phyloP scores from a whole-genome alignment of 2,113 vertebrate genomes.

The Trichomycterus rosablanca region DNA sequence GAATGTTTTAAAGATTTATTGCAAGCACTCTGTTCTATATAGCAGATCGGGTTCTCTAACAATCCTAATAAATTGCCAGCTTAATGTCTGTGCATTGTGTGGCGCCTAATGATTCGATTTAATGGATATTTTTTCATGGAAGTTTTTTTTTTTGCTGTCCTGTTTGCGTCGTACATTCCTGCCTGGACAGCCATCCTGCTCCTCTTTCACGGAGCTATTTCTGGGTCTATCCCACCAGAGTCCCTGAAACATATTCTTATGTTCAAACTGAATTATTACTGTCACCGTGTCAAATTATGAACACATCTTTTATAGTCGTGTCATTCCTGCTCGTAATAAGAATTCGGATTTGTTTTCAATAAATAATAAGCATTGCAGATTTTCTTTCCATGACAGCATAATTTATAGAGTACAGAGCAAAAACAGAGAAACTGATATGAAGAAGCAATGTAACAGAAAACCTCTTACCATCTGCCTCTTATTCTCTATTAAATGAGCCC shows the following conservation, averaged over 20 bases:
- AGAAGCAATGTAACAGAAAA: not conserved
- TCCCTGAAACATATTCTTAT: conserved; percentile 43
- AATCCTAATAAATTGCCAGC: no score
- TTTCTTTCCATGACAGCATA: no score
- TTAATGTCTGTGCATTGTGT: no score
- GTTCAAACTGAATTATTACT: conserved; percentile 7
- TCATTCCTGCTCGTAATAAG: no score
- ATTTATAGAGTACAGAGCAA: no score
- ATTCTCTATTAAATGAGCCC: conserved; percentile 95
- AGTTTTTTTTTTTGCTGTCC: conserved; percentile 6
- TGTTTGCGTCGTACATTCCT: conserved; percentile 56
- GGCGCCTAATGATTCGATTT: no score
- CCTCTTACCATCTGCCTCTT: conserved; percentile 96
- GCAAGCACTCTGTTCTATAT: not conserved
- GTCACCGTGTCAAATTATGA: not conserved
- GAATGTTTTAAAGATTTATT: not conserved
- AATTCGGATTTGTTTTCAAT: no score
- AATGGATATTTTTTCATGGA: no score
- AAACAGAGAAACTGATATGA: not conserved
- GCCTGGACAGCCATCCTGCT: conserved; percentile 59
- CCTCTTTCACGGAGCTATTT: conserved; percentile 69
- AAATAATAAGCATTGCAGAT: no score
- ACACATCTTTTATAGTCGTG: no score
- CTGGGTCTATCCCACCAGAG: conserved; percentile 48
- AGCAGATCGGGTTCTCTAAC: no score